These are phyloP conservation scores for Dasypogon diadema DNA, from an alignment of 2,888 invertebrate genomes.

Conservation along the genomic window DNA sequence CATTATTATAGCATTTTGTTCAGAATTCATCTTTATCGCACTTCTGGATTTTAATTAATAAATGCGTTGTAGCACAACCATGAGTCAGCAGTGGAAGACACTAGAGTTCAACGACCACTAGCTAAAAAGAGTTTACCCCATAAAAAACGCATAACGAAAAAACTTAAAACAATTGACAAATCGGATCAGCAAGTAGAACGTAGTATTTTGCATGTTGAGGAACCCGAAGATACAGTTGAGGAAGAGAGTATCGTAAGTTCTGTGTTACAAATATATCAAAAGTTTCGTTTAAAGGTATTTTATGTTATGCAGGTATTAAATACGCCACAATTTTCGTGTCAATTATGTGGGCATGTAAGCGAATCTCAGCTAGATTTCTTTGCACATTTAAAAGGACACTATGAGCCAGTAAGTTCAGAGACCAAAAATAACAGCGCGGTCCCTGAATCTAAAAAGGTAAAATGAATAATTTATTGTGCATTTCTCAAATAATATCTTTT, in stretches of 20 bases:
- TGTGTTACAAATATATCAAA: not conserved
- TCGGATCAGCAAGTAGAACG: not conserved
- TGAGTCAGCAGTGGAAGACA: constrained; percentile 8
- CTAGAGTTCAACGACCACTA: constrained; percentile 46
- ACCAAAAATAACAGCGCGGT: constrained; percentile 54
- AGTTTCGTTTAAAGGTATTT: not conserved
- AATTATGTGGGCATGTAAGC: constrained; percentile 82
- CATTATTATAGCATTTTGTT: too few species aligned
- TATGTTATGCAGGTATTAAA: constrained; percentile 12
- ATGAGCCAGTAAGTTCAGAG: constrained; percentile 72
- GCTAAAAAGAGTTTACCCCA: constrained; percentile 82
- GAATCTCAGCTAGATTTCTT: constrained; percentile 86
- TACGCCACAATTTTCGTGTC: constrained; percentile 71
- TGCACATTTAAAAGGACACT: constrained; percentile 85
- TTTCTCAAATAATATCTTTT: too few species aligned
- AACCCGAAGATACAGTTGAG: constrained; percentile 16
- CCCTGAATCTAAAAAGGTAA: constrained; percentile 16
- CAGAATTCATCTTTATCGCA: too few species aligned
- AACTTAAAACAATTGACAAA: constrained; percentile 71
- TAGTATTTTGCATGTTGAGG: not conserved
- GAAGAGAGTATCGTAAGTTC: constrained; percentile 49
- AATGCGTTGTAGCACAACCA: not conserved
- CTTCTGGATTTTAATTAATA: too few species aligned
- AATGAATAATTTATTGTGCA: not conserved
- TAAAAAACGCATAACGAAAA: constrained; percentile 86